phyloP scores from a whole-genome alignment of 2,888 invertebrate species.

The Saturnia pavonia region DNA sequence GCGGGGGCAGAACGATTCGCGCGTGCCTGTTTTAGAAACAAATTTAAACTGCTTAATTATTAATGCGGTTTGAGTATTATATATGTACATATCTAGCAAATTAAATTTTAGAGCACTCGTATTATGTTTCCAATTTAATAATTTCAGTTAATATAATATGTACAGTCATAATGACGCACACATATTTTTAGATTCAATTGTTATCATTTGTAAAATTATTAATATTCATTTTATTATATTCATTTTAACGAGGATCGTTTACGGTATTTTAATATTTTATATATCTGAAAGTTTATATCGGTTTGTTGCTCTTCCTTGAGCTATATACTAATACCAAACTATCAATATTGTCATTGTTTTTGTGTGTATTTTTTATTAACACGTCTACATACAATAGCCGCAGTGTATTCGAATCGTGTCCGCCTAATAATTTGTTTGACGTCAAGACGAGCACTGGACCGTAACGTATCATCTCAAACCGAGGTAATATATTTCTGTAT shows the following conservation, averaged over 20 bases:
- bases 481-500: constrained; percentile 5
- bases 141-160: no score
- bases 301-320: background rate
- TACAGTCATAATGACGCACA: no score
- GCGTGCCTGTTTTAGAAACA: no score
- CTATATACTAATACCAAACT: background rate
- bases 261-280: background rate
- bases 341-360: constrained; percentile 16
- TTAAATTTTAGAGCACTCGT: no score
- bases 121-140: no score
- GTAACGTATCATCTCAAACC: constrained; percentile 12
- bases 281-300: background rate
- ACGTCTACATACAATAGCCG: constrained; percentile 17
- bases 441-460: constrained; percentile 15
- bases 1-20: no score
- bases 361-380: constrained; percentile 21
- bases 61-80: no score
- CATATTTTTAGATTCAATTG: background rate
- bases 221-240: background rate
- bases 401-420: constrained; percentile 23
- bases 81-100: no score
- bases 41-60: no score
- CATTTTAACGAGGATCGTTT: background rate
- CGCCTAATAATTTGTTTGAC: constrained; percentile 23
- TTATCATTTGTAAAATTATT: background rate